A percentile compares a stretch with the other conserved stretches of the same genome.
These are phyloP conservation scores for Dioctria rufipes DNA, from an alignment of 2,888 invertebrate genomes.

Conservation along the genomic window DNA sequence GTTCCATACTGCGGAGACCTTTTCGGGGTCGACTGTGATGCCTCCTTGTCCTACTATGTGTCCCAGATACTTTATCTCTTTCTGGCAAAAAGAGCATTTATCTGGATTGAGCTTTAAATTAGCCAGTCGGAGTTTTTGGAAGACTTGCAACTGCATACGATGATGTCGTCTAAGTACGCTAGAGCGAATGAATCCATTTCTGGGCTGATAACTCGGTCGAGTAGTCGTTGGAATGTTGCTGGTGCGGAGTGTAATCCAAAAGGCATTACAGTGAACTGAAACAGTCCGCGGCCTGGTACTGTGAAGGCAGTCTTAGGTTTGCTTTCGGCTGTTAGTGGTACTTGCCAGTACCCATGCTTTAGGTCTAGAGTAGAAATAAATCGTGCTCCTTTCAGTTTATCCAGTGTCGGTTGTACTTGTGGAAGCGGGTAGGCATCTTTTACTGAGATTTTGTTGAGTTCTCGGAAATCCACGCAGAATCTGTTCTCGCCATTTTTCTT, in stretches of 20 bases:
- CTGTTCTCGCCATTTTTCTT: background rate
- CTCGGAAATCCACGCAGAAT: background rate
- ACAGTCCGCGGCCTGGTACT: background rate
- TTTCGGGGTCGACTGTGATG: background rate
- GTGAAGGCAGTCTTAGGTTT: background rate
- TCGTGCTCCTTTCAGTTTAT: slow-evolving; percentile 8
- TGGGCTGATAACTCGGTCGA: background rate
- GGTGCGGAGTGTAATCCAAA: slow-evolving; percentile 11
- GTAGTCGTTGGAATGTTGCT: slow-evolving; percentile 43
- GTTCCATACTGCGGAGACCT: slow-evolving; percentile 54
- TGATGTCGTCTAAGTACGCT: slow-evolving; percentile 43
- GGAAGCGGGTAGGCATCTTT: background rate
- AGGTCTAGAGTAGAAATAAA: background rate
- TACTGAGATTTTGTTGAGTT: background rate
- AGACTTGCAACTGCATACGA: slow-evolving; percentile 8
- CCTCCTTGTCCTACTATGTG: background rate
- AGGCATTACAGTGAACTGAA: background rate
- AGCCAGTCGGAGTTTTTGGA: background rate
- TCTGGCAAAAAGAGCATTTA: background rate
- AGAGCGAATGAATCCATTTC: slow-evolving; percentile 9
- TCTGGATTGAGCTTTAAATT: slow-evolving; percentile 15
- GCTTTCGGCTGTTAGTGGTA: background rate
- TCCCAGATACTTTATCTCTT: background rate
- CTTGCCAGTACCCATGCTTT: background rate
- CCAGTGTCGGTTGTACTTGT: background rate